phyloP scores from a whole-genome alignment of 1,140 invertebrate species.

The Drosophila grimshawi region DNA sequence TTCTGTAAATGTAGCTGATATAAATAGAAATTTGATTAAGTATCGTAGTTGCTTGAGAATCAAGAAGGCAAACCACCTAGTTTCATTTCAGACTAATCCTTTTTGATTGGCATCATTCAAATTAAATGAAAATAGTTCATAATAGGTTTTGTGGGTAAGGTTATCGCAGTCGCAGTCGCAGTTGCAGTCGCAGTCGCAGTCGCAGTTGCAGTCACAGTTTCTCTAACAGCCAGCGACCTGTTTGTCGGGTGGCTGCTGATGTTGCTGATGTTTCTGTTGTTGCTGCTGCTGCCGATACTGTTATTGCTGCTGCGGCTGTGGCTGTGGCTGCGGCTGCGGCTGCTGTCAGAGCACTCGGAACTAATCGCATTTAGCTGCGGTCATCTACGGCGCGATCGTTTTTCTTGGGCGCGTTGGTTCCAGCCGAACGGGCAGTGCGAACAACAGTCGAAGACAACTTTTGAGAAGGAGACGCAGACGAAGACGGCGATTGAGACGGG shows the following conservation, averaged over 20 bases:
- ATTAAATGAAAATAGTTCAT: no score
- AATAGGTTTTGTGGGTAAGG: no score
- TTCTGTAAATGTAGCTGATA: no score
- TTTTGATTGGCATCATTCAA: no score
- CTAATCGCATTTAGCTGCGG: slow-evolving; percentile 81
- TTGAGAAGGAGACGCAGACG: neutral
- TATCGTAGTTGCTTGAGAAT: no score
- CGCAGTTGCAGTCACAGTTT: neutral
- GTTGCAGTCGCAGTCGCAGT: no score
- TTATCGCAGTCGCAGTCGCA: no score
- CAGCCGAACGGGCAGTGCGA: slow-evolving; percentile 56
- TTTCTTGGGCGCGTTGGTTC: slow-evolving; percentile 68
- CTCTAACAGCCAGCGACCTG: slow-evolving; percentile 11
- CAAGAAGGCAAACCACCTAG: no score
- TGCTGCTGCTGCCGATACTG: slow-evolving; percentile 1
- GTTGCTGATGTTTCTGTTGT: neutral
- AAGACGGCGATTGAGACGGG: neutral
- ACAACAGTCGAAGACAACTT: slow-evolving; percentile 13
- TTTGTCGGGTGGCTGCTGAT: slow-evolving; percentile 33
- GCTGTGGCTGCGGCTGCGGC: slow-evolving; percentile 24
- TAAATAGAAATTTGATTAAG: no score
- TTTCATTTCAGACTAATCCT: no score
- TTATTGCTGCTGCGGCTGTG: slow-evolving; percentile 16
- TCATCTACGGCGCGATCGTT: slow-evolving; percentile 79
- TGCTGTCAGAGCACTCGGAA: slow-evolving; percentile 70